Evolutionary conservation across 1,140 invertebrate species (phyloP).

Genomic region (Heliconius nattereri): DNA sequence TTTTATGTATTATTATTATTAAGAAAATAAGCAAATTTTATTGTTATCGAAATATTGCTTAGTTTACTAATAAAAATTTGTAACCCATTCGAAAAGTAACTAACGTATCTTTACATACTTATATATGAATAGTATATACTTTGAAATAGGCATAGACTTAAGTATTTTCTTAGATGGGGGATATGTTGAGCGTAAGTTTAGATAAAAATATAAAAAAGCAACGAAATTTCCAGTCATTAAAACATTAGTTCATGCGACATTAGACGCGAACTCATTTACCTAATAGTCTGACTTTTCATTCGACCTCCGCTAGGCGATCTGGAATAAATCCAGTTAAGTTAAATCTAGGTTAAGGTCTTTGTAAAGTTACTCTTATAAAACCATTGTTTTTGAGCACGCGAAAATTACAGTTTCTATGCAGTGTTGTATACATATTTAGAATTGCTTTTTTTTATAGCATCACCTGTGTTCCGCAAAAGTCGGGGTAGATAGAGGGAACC

Average conservation of each 20-base stretch:
- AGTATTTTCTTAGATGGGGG: too few species aligned
- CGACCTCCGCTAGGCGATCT: conserved; percentile 33
- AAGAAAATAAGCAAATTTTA: too few species aligned
- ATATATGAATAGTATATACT: too few species aligned
- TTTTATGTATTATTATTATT: too few species aligned
- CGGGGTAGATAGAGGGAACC: not conserved
- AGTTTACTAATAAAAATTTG: too few species aligned
- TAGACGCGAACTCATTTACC: conserved; percentile 38
- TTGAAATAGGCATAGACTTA: too few species aligned
- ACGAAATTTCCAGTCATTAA: conserved; percentile 3
- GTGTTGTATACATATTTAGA: conserved; percentile 3
- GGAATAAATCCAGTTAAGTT: conserved; percentile 40
- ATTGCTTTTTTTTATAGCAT: not conserved
- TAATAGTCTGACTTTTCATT: conserved; percentile 32
- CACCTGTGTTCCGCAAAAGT: not conserved
- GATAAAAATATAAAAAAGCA: not conserved
- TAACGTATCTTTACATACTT: too few species aligned
- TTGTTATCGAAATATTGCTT: too few species aligned
- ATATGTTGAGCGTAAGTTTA: too few species aligned
- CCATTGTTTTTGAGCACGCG: conserved; percentile 24
- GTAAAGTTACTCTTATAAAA: conserved; percentile 26
- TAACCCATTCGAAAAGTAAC: too few species aligned
- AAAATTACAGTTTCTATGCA: conserved; percentile 10
- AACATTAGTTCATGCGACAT: conserved; percentile 20
- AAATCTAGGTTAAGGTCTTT: conserved; percentile 40